A percentile compares a stretch with the other conserved stretches of the same genome.
Conservation (phyloP, 92 coral and sea anemone genomes). For the Heteractis magnifica region DNA sequence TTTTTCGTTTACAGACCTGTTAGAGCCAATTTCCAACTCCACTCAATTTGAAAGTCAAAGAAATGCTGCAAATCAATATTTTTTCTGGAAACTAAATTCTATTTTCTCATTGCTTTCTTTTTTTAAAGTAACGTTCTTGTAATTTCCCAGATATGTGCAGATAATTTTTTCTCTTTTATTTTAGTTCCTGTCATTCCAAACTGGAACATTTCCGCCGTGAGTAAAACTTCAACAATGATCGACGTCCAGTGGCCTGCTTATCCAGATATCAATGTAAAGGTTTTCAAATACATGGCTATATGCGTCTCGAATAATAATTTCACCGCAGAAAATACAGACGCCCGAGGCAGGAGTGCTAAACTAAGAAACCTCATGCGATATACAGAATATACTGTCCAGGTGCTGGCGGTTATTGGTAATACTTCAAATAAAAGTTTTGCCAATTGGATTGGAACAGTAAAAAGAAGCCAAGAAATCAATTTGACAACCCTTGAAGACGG, state of each 20-base stretch:
- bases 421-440: not conserved
- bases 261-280: slow-evolving; percentile 4
- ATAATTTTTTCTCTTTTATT: not conserved
- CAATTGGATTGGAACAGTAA: not conserved
- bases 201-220: not conserved
- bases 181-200: not conserved
- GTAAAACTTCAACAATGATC: not conserved
- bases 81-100: not conserved
- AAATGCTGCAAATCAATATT: no score
- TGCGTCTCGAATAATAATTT: not conserved
- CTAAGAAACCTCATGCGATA: not conserved
- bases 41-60: no score
- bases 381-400: not conserved
- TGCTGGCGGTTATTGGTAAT: not conserved
- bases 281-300: not conserved
- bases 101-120: not conserved
- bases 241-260: slow-evolving; percentile 1
- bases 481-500: slow-evolving; percentile 17
- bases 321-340: not conserved
- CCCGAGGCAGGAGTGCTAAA: not conserved
- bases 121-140: not conserved
- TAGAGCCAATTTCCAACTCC: no score
- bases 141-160: not conserved
- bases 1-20: no score
- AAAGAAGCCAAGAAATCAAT: slow-evolving; percentile 10